Conservation (phyloP, 2,888 invertebrate species). For the Pristionchus exspectatus region DNA sequence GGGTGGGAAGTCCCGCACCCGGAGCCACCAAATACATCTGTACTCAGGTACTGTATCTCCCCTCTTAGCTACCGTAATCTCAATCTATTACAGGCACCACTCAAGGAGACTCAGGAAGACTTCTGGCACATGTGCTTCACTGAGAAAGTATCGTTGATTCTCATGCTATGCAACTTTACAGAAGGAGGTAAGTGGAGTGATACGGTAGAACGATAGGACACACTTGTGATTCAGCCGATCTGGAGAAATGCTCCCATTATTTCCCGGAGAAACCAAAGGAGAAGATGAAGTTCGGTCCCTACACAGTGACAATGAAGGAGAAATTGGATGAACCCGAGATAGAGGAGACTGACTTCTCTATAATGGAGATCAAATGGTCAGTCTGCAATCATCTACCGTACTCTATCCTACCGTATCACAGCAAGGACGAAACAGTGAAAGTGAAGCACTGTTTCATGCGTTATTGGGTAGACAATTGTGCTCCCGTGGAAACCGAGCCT, state of each 20-base stretch:
- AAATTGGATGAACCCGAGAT: conserved; percentile 25
- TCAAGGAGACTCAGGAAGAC: conserved; percentile 14
- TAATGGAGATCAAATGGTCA: conserved; percentile 35
- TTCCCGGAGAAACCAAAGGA: conserved; percentile 39
- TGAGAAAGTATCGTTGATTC: conserved; percentile 47
- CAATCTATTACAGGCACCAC: conserved; percentile 82
- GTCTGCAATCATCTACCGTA: conserved; percentile 19
- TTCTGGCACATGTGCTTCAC: conserved; percentile 43
- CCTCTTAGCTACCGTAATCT: not conserved
- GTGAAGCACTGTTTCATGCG: conserved; percentile 53
- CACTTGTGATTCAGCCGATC: not conserved
- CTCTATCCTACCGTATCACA: conserved; percentile 6
- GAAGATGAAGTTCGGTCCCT: not conserved
- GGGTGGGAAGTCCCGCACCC: conserved; percentile 51
- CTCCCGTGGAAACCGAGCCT: conserved; percentile 55
- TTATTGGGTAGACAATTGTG: conserved; percentile 60
- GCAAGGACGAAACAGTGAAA: conserved; percentile 24
- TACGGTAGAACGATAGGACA: not conserved
- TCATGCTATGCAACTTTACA: conserved; percentile 46
- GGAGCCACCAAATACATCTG: conserved; percentile 59
- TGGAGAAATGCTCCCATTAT: conserved; percentile 55
- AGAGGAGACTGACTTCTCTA: conserved; percentile 19
- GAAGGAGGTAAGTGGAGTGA: conserved; percentile 34
- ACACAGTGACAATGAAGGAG: conserved; percentile 23
- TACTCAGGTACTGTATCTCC: conserved; percentile 55